A percentile compares a stretch with the other conserved stretches of the same genome.
Evolutionary conservation across 2,888 invertebrate genomes (phyloP).

Genomic region (Altica lythri): DNA sequence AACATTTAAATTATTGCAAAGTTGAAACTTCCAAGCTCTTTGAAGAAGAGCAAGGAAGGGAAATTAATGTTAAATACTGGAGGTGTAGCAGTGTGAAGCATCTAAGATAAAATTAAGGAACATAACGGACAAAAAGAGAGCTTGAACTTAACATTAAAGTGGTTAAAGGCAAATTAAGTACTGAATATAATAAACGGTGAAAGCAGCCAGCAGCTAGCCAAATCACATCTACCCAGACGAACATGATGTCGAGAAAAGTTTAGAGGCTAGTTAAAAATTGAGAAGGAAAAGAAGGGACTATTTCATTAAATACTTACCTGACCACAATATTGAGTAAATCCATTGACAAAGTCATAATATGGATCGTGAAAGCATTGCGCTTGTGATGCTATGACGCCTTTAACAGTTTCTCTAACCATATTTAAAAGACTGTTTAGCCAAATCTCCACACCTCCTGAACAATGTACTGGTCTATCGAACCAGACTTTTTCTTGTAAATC

Average conservation of each 20-base stretch:
- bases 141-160: too few relatives aligned
- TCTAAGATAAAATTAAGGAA: too few relatives aligned
- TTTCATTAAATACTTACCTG: slow-evolving; percentile 63
- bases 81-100: too few relatives aligned
- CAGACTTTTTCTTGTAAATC: slow-evolving; percentile 75
- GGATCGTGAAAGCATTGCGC: slow-evolving; percentile 69
- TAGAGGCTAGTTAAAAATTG: not conserved
- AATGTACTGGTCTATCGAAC: slow-evolving; percentile 71
- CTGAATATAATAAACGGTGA: too few relatives aligned
- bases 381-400: slow-evolving; percentile 72
- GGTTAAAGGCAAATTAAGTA: not conserved
- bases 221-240: too few relatives aligned
- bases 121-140: too few relatives aligned
- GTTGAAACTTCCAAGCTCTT: too few relatives aligned
- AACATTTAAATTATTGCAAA: too few relatives aligned
- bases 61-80: too few relatives aligned
- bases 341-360: slow-evolving; percentile 75
- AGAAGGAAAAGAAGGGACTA: too few relatives aligned
- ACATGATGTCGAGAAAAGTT: not conserved
- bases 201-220: too few relatives aligned
- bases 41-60: too few relatives aligned
- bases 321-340: slow-evolving; percentile 74
- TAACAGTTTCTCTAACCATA: slow-evolving; percentile 75
- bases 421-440: slow-evolving; percentile 78
- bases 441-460: slow-evolving; percentile 81